phyloP scores from a whole-genome alignment of 2,113 vertebrate genomes.

The Marcusenius ussheri region DNA sequence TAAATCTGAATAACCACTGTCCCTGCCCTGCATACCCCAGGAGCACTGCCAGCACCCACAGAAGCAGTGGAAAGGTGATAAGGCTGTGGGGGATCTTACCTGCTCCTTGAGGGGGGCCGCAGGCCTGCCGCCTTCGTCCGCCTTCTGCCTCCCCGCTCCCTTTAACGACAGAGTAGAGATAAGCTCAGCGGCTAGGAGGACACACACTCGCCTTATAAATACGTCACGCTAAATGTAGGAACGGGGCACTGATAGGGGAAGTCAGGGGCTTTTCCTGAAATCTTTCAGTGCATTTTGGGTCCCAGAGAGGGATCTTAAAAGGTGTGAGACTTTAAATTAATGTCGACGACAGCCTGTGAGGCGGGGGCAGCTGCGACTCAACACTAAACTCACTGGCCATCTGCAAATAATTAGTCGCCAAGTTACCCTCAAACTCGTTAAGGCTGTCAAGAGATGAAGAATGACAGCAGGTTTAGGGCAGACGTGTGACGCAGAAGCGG shows the following conservation, averaged over 20 bases:
- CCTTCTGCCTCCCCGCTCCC: conserved; percentile 34
- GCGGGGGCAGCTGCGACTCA: not conserved
- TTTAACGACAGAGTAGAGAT: conserved; percentile 27
- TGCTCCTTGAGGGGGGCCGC: conserved; percentile 41
- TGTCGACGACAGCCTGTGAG: not conserved
- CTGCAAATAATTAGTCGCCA: conserved; percentile 18
- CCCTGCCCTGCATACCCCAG: not conserved
- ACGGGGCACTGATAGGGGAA: not conserved
- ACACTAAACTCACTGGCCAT: conserved; percentile 19
- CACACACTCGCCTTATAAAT: conserved; percentile 30
- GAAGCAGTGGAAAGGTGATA: not conserved
- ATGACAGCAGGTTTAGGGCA: not conserved
- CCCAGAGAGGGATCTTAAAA: not conserved
- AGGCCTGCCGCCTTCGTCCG: conserved; percentile 44
- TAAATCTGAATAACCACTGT: not conserved
- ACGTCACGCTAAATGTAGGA: conserved; percentile 20
- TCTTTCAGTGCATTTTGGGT: not conserved
- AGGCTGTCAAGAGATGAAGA: conserved; percentile 12
- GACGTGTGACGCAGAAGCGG: not conserved
- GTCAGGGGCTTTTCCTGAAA: not conserved
- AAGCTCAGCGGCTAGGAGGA: not conserved
- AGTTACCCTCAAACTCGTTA: conserved; percentile 23
- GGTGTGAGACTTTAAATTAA: not conserved
- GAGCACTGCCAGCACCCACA: not conserved
- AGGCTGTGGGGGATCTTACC: conserved; percentile 38